Evolutionary conservation across 2,797 vertebrate species (phyloP), one percentile per base, ranked within the genome.

Genomic region (Halcyon leucocephala): DNA sequence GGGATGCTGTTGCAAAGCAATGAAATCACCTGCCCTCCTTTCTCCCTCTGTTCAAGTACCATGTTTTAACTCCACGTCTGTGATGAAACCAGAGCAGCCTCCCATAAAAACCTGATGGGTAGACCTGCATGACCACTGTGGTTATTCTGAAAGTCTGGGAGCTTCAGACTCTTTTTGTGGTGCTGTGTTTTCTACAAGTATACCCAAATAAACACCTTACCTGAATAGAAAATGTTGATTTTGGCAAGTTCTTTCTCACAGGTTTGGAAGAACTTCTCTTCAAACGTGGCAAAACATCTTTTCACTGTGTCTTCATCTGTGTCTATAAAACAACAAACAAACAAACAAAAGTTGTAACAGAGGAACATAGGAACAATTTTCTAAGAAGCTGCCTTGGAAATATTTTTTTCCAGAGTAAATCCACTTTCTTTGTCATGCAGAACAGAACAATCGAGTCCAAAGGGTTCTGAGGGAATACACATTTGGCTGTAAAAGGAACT

Each of bases 171-270:
- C 61, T 91, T 33, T 73, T 41, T 22, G 15, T 70, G 44, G 8
- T 46, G 48, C 14, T 67, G 15, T 25, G n/a, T 89, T 70, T 90
- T 95, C 91, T 78, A 82, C 52, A 86, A 95, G 94, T 92, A 94
- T 4, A 89, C 77, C 81, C 65, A 96, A 96, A 94, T 82, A 88
- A 94, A 89, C 31, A 65, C 72, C 69, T 98, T 98, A 99, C 99
- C 99, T 97, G 99, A 99, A 98, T 99, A 99, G 98, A 99, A 99
- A 73, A 99, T 99, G 98, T 99, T 99, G 98, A 99, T 99, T 98
- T 99, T 99, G 98, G 99, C 99, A 98, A 99, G 98, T 96, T 99
- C 99, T 86, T 99, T 99, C 97, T 99, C 99, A 97, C 99, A 99
- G 14, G 98, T 98, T 97, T 99, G 99, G 98, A 99, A 99, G 98